These are phyloP conservation scores for Oreochromis tanganicae DNA, from an alignment of 2,113 vertebrate genomes.

Conservation along the genomic window DNA sequence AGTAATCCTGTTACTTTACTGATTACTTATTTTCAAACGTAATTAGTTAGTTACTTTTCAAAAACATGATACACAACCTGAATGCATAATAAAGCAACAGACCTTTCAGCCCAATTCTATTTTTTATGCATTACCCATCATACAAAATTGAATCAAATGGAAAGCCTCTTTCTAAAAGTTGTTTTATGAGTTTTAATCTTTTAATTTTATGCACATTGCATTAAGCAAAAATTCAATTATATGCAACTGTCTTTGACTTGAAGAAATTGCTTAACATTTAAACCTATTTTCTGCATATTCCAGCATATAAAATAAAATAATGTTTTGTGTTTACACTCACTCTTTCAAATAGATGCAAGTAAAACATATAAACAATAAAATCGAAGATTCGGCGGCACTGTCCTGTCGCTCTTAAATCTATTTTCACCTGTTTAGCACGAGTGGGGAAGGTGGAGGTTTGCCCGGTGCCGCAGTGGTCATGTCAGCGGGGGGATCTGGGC, in stretches of 20 bases:
- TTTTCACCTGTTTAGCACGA: neutral
- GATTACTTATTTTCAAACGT: too few relatives aligned
- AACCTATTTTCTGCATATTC: neutral
- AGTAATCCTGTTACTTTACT: too few relatives aligned
- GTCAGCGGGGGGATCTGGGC: neutral
- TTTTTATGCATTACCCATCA: neutral
- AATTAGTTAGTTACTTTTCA: neutral
- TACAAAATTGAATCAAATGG: neutral
- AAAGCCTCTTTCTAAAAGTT: neutral
- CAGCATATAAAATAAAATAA: neutral
- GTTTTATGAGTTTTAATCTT: neutral
- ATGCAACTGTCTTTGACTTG: neutral
- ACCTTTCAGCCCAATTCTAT: neutral
- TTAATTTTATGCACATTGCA: neutral
- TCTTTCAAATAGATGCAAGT: neutral
- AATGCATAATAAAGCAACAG: neutral
- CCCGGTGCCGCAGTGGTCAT: neutral
- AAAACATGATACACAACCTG: neutral
- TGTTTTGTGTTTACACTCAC: neutral
- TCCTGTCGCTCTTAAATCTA: neutral
- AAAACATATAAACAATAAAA: neutral
- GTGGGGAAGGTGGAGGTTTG: neutral
- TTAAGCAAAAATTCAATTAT: neutral
- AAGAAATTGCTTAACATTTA: neutral
- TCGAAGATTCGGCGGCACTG: neutral